A percentile compares a stretch with the other conserved stretches of the same genome.
Conservation (phyloP, 2,888 invertebrate species). For the Lithophane ornitopus region DNA sequence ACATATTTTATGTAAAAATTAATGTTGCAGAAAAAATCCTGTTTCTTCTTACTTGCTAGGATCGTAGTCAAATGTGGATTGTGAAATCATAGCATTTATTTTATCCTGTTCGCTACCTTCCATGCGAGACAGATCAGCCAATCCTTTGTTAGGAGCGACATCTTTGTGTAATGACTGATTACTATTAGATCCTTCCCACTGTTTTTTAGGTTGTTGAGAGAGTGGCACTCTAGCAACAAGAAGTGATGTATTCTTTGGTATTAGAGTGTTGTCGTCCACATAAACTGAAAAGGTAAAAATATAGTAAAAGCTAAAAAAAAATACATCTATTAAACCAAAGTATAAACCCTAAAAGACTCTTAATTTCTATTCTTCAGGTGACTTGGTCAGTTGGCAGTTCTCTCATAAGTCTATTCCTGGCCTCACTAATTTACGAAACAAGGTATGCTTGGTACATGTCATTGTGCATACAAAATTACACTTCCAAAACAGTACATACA, state of each 20-base stretch:
- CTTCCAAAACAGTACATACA: neutral
- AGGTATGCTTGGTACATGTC: neutral
- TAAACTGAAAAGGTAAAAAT: conserved; percentile 92
- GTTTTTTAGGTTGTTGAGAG: conserved; percentile 94
- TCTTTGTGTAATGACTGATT: conserved; percentile 86
- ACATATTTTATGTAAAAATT: neutral
- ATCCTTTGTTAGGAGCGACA: conserved; percentile 91
- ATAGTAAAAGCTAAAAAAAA: neutral
- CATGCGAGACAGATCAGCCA: conserved; percentile 96
- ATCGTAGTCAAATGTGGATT: conserved; percentile 99
- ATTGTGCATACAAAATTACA: neutral
- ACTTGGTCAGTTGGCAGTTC: neutral
- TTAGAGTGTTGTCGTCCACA: conserved; percentile 96
- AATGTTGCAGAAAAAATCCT: conserved; percentile 30
- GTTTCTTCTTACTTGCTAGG: conserved; percentile 96
- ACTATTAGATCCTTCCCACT: conserved; percentile 92
- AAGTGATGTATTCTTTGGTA: conserved; percentile 99
- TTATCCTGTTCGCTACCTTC: conserved; percentile 99
- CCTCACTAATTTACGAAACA: neutral
- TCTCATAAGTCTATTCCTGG: neutral
- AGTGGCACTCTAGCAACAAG: conserved; percentile 98
- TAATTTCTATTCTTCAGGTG: neutral
- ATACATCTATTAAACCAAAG: neutral
- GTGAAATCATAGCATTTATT: conserved; percentile 99
- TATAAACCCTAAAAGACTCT: neutral